Percentiles rank a stretch among this genome's conserved stretches.
Evolutionary conservation across 2,797 vertebrate species (phyloP).

Genomic region (Pseudochaenichthys georgianus): DNA sequence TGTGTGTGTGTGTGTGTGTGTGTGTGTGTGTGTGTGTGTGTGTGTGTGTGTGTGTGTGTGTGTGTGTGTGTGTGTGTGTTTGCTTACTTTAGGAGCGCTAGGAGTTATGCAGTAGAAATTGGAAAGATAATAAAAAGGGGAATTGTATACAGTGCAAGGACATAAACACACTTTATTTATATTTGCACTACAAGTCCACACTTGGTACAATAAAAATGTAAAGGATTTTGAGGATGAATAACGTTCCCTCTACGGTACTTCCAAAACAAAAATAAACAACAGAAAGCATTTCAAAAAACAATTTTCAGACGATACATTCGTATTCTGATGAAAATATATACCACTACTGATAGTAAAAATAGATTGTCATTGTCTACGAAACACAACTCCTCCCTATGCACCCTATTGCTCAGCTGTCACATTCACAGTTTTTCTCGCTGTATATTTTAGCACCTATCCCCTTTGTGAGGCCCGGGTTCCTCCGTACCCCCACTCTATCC

Average conservation of each 20-base stretch:
- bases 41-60: conserved; percentile 27
- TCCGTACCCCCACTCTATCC: conserved; percentile 58
- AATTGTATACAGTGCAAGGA: not conserved
- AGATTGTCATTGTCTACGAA: conserved; percentile 72
- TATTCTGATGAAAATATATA: conserved; percentile 40
- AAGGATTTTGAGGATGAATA: conserved; percentile 18
- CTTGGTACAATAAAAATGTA: not conserved
- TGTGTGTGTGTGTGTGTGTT: conserved; percentile 10
- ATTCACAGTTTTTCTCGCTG: conserved; percentile 83
- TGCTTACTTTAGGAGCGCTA: conserved; percentile 12
- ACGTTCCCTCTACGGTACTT: not conserved
- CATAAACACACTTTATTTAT: not conserved
- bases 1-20: conserved; percentile 17
- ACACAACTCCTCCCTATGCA: conserved; percentile 57
- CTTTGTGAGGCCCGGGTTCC: conserved; percentile 71
- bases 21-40: conserved; percentile 26
- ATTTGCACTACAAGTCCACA: not conserved
- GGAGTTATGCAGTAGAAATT: not conserved
- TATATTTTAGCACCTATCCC: conserved; percentile 85
- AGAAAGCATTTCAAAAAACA: conserved; percentile 18
- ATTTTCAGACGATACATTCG: conserved; percentile 17
- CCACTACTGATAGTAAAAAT: conserved; percentile 54
- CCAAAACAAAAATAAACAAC: not conserved
- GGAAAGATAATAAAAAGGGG: not conserved
- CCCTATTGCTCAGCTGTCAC: conserved; percentile 76